Conservation (phyloP, 2,113 vertebrate species). For the Elephantulus edwardii region DNA sequence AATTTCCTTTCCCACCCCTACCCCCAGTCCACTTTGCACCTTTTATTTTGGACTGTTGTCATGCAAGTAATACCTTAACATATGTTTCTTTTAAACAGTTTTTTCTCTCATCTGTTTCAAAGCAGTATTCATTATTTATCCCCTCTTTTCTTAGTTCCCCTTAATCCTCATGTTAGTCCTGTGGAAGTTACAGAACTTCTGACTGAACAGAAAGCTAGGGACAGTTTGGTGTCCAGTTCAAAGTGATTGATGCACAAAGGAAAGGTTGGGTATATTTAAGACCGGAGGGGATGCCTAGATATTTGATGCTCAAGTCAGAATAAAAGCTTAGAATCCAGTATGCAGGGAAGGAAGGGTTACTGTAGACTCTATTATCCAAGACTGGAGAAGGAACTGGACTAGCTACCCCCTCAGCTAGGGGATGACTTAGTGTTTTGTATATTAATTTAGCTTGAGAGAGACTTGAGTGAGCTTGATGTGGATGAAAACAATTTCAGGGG, state of each 20-base stretch:
- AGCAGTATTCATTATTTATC: too few relatives aligned
- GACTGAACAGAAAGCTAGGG: not conserved
- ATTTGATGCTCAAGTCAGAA: not conserved
- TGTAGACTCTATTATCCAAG: not conserved
- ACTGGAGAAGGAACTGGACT: not conserved
- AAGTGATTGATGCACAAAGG: not conserved
- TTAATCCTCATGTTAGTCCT: too few relatives aligned
- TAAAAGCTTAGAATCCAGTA: not conserved
- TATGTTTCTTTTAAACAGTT: too few relatives aligned
- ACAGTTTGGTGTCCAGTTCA: not conserved
- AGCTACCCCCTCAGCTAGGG: accelerated
- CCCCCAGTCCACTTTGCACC: too few relatives aligned
- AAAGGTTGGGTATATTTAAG: not conserved
- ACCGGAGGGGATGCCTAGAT: not conserved
- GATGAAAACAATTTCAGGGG: not conserved
- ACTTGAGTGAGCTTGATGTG: not conserved
- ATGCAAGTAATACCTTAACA: too few relatives aligned
- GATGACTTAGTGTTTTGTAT: not conserved
- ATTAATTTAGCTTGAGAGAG: not conserved
- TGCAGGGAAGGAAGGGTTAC: not conserved
- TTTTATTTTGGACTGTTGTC: too few relatives aligned
- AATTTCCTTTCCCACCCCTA: too few relatives aligned
- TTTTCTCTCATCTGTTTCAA: too few relatives aligned
- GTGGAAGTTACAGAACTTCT: too few relatives aligned
- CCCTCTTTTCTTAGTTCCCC: too few relatives aligned